Base-by-base conservation (phyloP, 2,113 vertebrate species). In the Heterotis niloticus region DNA sequence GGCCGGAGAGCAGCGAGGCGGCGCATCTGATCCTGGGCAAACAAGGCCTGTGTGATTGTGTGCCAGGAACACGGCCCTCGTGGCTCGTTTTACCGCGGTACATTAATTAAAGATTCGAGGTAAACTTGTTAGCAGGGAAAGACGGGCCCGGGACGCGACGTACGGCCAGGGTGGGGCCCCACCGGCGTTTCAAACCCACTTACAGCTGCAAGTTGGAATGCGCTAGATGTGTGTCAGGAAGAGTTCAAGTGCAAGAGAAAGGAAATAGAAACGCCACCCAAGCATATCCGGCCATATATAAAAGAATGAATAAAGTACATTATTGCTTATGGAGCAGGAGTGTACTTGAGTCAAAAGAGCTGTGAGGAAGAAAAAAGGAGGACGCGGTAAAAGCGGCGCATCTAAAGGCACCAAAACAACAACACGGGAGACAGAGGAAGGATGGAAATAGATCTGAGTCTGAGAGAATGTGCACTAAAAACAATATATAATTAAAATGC, bases 101-200 rank as follows among this genome's bases (percentile, higher is more conserved):
- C 59, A 84, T 87, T 87, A 84, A 87, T 88, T 86, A 89, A 86
- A 85, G 80, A 84, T 84, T 65, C 57, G 20, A 86, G 78, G 66
- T 62, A 70, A 72, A 80, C 68, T 75, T 51, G 78, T 77, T 76
- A 83, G 77, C 2, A 80, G 77, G 57, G 60, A 64, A 72, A 67
- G 65, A 70, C 60, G 62, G 60, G 78, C 81, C 76, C 34, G 11
- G 82, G 82, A 81, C 72, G 81, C 24, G 56, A 62, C 52, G n/a
- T n/a, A 44, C 34, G 34, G 34, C 34, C 34, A n/a, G 14, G 52
- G 3, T 7, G 7, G 7, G 52, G 52, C 1, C 68, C 56, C 10
- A 72, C n/a, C 17, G 12, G 60, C 23, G n/a, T 10, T 68, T 57
- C 57, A 23, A 51, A 23, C 73, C 78, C 51, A 26, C 23, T 52